Base-by-base conservation (phyloP, 2,797 vertebrate species). In the Chromobotia macracanthus region DNA sequence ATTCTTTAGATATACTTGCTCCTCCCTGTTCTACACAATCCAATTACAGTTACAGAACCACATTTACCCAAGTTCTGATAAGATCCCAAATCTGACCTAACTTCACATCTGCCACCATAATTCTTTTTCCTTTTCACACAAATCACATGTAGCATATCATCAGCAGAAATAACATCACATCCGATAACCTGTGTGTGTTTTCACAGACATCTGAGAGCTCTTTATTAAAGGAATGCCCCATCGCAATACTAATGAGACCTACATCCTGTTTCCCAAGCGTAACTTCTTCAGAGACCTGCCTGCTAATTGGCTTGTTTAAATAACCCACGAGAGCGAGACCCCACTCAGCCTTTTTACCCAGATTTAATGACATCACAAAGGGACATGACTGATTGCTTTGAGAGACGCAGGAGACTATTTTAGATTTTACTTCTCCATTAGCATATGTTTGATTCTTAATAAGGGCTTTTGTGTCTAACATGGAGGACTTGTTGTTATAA, bases 261-360 rank as follows among this genome's bases (percentile, higher is more conserved):
- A 91, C 85, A 93, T 94, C 82, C 83, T 88, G 23, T 84, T 68
- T 21, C 46, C 79, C 87, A 82, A 68, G 84, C 88, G 89, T 90
- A 86, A 65, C 77, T 72, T 86, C 92, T 87, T 90, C 0, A 6
- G 85, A 87, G 88, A 81, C 80, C 65, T 12, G 0, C 72, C 75
- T 71, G 86, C 91, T 94, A 94, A 94, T 93, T 94, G 88, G 88
- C 82, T 89, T 69, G 84, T 91, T 92, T 86, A 90, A 90, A 89
- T 86, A 87, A 90, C 83, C 90, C 86, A 5, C 35, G 86, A 89
- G 90, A 88, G 86, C 84, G 86, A 77, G 84, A 84, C 53, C 16
- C 85, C 35, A 71, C 80, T 50, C 46, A 87, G 82, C n/a, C 85
- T 82, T 84, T 79, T 21, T 63, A 65, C 83, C 89, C 87, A 86